Evolutionary conservation across 2,888 invertebrate genomes (phyloP), one percentile per base, ranked within the genome.

Genomic region (Synanthedon myopaeformis): DNA sequence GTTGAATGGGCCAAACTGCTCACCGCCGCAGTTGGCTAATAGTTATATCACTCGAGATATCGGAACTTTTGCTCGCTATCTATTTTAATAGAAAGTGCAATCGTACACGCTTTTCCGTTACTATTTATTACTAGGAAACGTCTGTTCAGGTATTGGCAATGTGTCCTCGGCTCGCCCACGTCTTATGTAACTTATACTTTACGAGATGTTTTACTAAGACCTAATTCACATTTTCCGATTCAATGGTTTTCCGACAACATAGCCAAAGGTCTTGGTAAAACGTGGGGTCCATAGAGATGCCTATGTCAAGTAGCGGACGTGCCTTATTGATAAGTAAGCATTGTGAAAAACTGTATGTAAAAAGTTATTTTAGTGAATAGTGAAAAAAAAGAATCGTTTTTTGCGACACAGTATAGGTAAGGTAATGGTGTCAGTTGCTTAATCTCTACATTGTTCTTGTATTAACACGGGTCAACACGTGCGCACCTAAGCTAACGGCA

Each of bases 11-110:
- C 8, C 45, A 14, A n/a, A 14, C 45, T 14, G 14, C 45, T n/a
- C 8, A 6, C 13, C 45, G 13, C 13, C 45, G 11, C 45, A 14
- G 64, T 57, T 60, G 59, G 62, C 58, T 57, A 56, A 65, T 65
- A 63, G 72, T 83, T 82, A 83, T 83, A 81, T 83, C 83, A 83
- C 74, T 67, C 67, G 66, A 76, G 75, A 71, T 76, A 81, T 81
- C 79, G 80, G 78, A 79, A 79, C 79, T 82, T 76, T 76, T 76
- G 78, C 79, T 77, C 70, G 68, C 71, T 57, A 55, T 58, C 59
- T 72, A 73, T 66, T 74, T 72, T 74, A 74, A 72, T 82, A 84
- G 84, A 83, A 84, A 84, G 84, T 82, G 71, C 70, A 68, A 64
- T 72, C 70, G 74, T 77, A 72, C 74, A 74, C 72, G 75, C 75